Conservation (phyloP, 2,888 invertebrate genomes). For the Campoletis raptor region DNA sequence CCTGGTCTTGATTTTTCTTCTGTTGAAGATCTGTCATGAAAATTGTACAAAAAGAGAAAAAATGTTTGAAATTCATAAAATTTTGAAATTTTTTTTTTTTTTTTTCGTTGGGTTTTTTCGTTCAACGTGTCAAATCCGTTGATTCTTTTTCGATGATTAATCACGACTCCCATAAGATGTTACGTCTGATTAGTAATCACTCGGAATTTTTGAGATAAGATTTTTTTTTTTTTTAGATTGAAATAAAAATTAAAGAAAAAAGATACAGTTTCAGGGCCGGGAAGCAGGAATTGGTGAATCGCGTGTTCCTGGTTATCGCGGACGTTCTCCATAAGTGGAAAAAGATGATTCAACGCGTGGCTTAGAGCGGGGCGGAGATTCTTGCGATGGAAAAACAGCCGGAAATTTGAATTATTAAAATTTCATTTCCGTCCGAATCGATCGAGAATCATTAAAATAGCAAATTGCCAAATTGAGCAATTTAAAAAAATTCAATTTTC, state of each 20-base stretch:
- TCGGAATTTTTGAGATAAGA: slow-evolving; percentile 14
- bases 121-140: not conserved
- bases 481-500: no score
- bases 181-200: slow-evolving; percentile 1
- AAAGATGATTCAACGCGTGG: slow-evolving; percentile 27
- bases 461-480: no score
- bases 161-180: slow-evolving; percentile 7
- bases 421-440: not conserved
- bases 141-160: slow-evolving; percentile 16
- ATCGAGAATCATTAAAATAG: not conserved
- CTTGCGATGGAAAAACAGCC: not conserved
- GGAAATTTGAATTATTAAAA: slow-evolving; percentile 13
- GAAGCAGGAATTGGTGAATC: not conserved
- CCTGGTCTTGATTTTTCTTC: not conserved
- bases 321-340: not conserved
- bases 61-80: not conserved
- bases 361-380: slow-evolving; percentile 6
- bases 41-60: not conserved
- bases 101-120: not conserved
- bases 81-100: no score
- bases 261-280: slow-evolving; percentile 4
- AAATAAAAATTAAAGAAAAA: not conserved
- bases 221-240: not conserved
- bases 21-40: not conserved
- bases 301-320: not conserved